Percentiles rank a stretch among this genome's conserved stretches.
These are phyloP conservation scores for Miniopterus natalensis DNA, from an alignment of 2,113 vertebrate genomes.

Conservation along the genomic window DNA sequence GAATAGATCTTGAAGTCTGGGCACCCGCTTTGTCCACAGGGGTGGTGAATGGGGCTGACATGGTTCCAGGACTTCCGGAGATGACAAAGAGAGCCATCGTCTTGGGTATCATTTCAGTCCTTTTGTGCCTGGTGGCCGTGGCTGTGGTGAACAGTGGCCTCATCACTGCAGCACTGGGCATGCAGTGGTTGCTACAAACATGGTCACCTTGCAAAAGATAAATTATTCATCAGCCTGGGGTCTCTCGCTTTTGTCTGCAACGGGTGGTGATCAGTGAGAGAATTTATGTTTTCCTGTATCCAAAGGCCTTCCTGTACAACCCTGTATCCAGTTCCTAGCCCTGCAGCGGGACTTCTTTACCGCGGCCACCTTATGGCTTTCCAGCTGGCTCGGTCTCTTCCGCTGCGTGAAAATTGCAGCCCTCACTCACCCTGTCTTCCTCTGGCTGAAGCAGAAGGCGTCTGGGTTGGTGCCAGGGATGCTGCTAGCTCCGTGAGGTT, in stretches of 20 bases:
- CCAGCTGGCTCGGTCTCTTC: conserved; percentile 52
- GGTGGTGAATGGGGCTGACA: not conserved
- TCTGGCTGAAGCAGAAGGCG: conserved; percentile 40
- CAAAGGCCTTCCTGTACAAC: not conserved
- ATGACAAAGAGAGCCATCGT: not conserved
- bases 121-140: conserved; percentile 14
- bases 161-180: not conserved
- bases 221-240: conserved; percentile 53
- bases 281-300: conserved; percentile 10
- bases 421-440: conserved; percentile 44
- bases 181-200: not conserved
- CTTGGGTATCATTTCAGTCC: not conserved
- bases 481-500: not conserved
- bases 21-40: not conserved
- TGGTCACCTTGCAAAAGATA: not conserved
- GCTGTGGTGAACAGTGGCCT: not conserved
- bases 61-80: not conserved
- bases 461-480: not conserved
- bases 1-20: not conserved
- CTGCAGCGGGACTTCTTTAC: conserved; percentile 53
- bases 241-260: conserved; percentile 57
- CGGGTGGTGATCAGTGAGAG: conserved; percentile 47
- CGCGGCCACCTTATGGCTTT: conserved; percentile 25
- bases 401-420: conserved; percentile 54
- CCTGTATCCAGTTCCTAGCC: not conserved